Evolutionary conservation across 2,797 vertebrate species (phyloP).

Genomic region (Amniataba percoides): DNA sequence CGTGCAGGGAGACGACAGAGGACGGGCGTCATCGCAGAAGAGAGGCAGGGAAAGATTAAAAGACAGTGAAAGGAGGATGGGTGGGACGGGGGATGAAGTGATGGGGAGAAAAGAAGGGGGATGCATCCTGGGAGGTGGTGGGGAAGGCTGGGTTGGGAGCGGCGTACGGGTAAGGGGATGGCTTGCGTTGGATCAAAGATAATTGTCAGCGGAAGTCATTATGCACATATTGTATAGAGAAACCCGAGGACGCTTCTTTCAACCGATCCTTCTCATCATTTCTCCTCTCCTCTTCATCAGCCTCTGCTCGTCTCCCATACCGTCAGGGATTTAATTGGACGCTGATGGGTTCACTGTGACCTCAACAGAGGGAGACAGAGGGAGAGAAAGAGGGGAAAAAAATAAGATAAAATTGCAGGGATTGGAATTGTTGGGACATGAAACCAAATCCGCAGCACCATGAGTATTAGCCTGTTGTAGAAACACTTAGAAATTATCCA

Average conservation of each 20-base stretch:
- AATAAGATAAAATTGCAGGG: slow-evolving; percentile 11
- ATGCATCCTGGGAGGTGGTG: slow-evolving; percentile 27
- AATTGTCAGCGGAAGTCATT: slow-evolving; percentile 80
- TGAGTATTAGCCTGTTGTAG: slow-evolving; percentile 27
- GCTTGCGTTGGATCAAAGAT: slow-evolving; percentile 73
- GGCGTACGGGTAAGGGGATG: slow-evolving; percentile 12
- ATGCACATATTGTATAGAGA: slow-evolving; percentile 70
- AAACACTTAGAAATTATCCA: slow-evolving; percentile 38
- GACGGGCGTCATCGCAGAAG: slow-evolving; percentile 20
- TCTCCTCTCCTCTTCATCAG: slow-evolving; percentile 63
- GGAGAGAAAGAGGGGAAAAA: neutral
- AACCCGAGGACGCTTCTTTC: slow-evolving; percentile 56
- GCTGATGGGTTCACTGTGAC: slow-evolving; percentile 59
- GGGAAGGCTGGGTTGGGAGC: slow-evolving; percentile 1
- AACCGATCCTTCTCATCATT: slow-evolving; percentile 61
- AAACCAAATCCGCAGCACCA: slow-evolving; percentile 31
- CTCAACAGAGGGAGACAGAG: slow-evolving; percentile 16
- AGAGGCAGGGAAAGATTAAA: slow-evolving; percentile 65
- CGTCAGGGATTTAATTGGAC: slow-evolving; percentile 72
- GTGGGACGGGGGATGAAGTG: slow-evolving; percentile 37
- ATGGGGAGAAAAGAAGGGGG: slow-evolving; percentile 17
- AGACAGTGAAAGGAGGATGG: slow-evolving; percentile 46
- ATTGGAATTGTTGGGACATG: slow-evolving; percentile 30
- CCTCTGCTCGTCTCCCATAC: slow-evolving; percentile 40
- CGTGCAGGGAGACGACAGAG: slow-evolving; percentile 53